A percentile compares a stretch with the other conserved stretches of the same genome.
Conservation (phyloP, 1,140 invertebrate genomes). For the Holotrichia oblita region DNA sequence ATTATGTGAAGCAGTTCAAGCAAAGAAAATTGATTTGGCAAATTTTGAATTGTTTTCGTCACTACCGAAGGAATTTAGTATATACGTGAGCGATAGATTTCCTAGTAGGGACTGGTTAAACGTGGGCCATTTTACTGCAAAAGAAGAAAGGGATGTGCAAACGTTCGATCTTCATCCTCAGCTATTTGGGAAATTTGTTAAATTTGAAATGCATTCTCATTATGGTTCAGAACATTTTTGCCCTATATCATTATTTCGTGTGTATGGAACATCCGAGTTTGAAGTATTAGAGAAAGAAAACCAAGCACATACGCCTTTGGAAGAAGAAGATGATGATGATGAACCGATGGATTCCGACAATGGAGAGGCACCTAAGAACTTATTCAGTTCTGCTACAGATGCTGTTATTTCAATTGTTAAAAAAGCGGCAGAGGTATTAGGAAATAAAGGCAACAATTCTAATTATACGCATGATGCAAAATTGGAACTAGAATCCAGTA, state of each 20-base stretch:
- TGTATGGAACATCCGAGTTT: conserved; percentile 91
- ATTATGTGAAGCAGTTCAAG: conserved; percentile 96
- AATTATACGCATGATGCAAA: conserved; percentile 55
- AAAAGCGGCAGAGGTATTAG: conserved; percentile 84
- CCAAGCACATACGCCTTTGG: conserved; percentile 62
- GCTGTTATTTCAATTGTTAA: conserved; percentile 89
- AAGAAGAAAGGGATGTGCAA: conserved; percentile 88
- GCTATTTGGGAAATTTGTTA: conserved; percentile 94
- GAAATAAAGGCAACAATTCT: conserved; percentile 71
- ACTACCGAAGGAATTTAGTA: conserved; percentile 88
- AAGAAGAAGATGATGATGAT: conserved; percentile 71
- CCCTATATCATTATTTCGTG: conserved; percentile 90
- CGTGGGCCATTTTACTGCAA: conserved; percentile 88
- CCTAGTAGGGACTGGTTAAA: conserved; percentile 85
- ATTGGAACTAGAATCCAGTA: conserved; percentile 40
- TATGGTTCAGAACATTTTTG: conserved; percentile 98
- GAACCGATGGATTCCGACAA: conserved; percentile 61
- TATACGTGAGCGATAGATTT: conserved; percentile 82
- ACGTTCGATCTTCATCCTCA: conserved; percentile 81
- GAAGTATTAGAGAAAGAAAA: conserved; percentile 86
- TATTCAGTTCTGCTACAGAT: conserved; percentile 85
- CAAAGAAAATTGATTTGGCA: conserved; percentile 92
- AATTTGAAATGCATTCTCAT: conserved; percentile 90
- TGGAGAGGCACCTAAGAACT: conserved; percentile 66
- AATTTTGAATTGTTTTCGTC: conserved; percentile 99